These are phyloP conservation scores for Euthynnus affinis DNA, from an alignment of 2,797 vertebrate genomes.

Conservation along the genomic window DNA sequence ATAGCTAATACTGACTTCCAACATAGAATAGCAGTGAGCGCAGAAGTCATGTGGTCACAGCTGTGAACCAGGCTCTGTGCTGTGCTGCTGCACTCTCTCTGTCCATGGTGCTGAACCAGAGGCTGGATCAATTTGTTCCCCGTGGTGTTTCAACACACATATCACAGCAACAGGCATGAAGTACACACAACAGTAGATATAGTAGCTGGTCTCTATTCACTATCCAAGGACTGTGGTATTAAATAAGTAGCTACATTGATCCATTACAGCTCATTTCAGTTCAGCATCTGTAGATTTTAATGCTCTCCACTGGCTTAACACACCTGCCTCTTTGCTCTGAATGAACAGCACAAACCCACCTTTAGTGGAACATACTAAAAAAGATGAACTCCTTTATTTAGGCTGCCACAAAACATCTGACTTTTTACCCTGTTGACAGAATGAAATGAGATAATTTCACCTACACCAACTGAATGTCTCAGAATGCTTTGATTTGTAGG, in stretches of 20 bases:
- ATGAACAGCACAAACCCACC: constrained; percentile 1
- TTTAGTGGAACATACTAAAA: neutral
- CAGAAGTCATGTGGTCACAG: neutral
- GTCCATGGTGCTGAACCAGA: constrained; percentile 38
- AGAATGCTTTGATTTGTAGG: constrained; percentile 30
- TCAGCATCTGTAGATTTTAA: constrained; percentile 13
- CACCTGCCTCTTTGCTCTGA: constrained; percentile 7
- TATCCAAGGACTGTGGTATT: constrained; percentile 29
- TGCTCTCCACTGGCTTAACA: constrained; percentile 20
- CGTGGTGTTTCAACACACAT: neutral
- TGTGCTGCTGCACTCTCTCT: constrained; percentile 5
- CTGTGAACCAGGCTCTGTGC: neutral
- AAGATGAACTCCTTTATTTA: constrained; percentile 6
- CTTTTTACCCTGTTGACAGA: constrained; percentile 1
- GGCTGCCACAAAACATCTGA: neutral
- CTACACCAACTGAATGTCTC: constrained; percentile 11
- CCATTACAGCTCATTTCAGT: constrained; percentile 26
- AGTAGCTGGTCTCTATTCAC: constrained; percentile 24
- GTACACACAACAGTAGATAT: neutral
- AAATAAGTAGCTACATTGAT: constrained; percentile 39
- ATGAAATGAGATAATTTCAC: constrained; percentile 27
- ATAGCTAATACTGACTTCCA: neutral
- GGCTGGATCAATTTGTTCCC: neutral
- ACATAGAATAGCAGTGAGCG: neutral
- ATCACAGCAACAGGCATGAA: neutral